phyloP scores from a whole-genome alignment of 2,888 invertebrate species.

The Oasisia sp. region DNA sequence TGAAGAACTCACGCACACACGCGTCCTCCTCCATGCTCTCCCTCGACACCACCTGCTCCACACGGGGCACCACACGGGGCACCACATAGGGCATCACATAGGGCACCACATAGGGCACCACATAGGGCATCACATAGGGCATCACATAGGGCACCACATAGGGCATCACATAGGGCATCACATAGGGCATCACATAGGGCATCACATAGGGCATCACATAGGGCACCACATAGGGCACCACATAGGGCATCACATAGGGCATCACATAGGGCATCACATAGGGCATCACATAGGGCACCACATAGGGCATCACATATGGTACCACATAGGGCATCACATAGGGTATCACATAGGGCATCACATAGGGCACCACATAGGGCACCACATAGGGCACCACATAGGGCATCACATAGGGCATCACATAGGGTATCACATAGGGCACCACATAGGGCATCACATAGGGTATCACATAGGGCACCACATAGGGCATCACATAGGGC shows the following conservation, averaged over 20 bases:
- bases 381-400: no score
- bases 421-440: slow-evolving; percentile 53
- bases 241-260: slow-evolving; percentile 52
- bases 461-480: slow-evolving; percentile 53
- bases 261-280: slow-evolving; percentile 50
- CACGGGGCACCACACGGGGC: background rate
- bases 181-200: slow-evolving; percentile 53
- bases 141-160: slow-evolving; percentile 47
- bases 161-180: slow-evolving; percentile 54
- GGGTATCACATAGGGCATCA: no score
- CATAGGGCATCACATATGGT: no score
- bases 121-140: slow-evolving; percentile 44
- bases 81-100: slow-evolving; percentile 45
- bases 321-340: no score
- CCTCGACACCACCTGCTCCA: slow-evolving; percentile 52
- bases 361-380: no score
- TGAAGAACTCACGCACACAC: slow-evolving; percentile 59
- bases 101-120: slow-evolving; percentile 53
- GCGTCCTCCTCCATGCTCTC: slow-evolving; percentile 55
- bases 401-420: background rate
- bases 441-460: slow-evolving; percentile 5
- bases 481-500: slow-evolving; percentile 41
- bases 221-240: slow-evolving; percentile 53
- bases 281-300: slow-evolving; percentile 46
- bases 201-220: slow-evolving; percentile 49